Evolutionary conservation across 2,888 invertebrate species (phyloP).

Genomic region (Gnatocerus cornutus): DNA sequence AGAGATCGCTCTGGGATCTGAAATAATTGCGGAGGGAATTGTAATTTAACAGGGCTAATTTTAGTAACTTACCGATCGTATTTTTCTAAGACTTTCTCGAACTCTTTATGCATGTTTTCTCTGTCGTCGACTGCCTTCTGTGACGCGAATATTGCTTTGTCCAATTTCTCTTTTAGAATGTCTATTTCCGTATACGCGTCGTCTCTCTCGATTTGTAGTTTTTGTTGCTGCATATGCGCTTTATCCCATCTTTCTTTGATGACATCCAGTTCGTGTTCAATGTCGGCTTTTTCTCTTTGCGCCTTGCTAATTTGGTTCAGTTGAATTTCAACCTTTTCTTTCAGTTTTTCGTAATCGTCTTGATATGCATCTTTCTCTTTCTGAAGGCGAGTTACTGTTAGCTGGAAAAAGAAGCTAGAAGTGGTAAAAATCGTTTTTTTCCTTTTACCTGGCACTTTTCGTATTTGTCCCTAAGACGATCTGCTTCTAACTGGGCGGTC

Average conservation of each 20-base stretch:
- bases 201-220: conserved; percentile 89
- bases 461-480: conserved; percentile 89
- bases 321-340: conserved; percentile 87
- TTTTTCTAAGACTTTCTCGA: conserved; percentile 93
- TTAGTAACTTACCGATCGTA: conserved; percentile 82
- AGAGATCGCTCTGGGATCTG: conserved; percentile 92
- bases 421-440: neutral
- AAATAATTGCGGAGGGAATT: conserved; percentile 56
- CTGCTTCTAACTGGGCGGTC: conserved; percentile 86
- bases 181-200: conserved; percentile 89
- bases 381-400: conserved; percentile 84
- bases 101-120: conserved; percentile 91
- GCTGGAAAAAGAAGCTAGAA: conserved; percentile 71
- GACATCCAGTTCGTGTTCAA: conserved; percentile 89
- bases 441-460: conserved; percentile 89
- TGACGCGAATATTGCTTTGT: conserved; percentile 87
- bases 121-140: conserved; percentile 91
- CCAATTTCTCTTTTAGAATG: conserved; percentile 91
- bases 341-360: conserved; percentile 86
- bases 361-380: conserved; percentile 90
- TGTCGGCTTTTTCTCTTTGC: conserved; percentile 88
- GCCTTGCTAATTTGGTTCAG: conserved; percentile 87
- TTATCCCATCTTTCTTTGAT: conserved; percentile 93
- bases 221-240: conserved; percentile 87
- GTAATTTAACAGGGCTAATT: neutral